Evolutionary conservation across 1,140 invertebrate species (phyloP).

Genomic region (Bombus haemorrhoidalis): DNA sequence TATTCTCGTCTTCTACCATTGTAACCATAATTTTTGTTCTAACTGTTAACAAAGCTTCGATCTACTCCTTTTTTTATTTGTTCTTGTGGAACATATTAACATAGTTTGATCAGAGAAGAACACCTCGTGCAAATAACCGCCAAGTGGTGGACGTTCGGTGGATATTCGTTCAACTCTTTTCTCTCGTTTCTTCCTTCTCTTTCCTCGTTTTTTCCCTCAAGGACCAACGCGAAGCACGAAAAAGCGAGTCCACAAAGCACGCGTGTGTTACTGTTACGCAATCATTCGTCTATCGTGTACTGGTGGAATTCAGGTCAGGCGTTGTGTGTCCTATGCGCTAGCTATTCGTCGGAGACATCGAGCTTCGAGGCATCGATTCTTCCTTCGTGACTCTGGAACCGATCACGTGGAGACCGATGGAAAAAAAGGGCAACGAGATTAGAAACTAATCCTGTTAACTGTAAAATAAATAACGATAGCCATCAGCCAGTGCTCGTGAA

Average conservation of each 20-base stretch:
- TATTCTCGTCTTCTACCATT: neutral
- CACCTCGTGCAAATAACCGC: too few relatives aligned
- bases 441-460: neutral
- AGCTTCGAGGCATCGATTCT: slow-evolving; percentile 55
- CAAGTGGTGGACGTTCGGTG: too few relatives aligned
- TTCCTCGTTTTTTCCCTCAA: slow-evolving; percentile 11
- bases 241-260: slow-evolving; percentile 33
- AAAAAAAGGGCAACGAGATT: neutral
- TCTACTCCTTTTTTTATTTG: neutral
- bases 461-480: neutral
- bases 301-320: slow-evolving; percentile 76
- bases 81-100: neutral
- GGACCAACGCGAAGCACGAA: slow-evolving; percentile 46
- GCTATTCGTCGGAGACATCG: slow-evolving; percentile 9
- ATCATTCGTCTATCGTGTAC: slow-evolving; percentile 67
- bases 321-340: slow-evolving; percentile 67
- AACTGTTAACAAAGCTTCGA: neutral
- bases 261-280: slow-evolving; percentile 66
- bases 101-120: neutral
- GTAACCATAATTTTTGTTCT: neutral
- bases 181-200: neutral
- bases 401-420: neutral
- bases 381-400: neutral
- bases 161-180: slow-evolving; percentile 18
- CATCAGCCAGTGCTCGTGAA: neutral